Evolutionary conservation across 2,888 invertebrate genomes (phyloP).

Genomic region (Agriotes lineatus): DNA sequence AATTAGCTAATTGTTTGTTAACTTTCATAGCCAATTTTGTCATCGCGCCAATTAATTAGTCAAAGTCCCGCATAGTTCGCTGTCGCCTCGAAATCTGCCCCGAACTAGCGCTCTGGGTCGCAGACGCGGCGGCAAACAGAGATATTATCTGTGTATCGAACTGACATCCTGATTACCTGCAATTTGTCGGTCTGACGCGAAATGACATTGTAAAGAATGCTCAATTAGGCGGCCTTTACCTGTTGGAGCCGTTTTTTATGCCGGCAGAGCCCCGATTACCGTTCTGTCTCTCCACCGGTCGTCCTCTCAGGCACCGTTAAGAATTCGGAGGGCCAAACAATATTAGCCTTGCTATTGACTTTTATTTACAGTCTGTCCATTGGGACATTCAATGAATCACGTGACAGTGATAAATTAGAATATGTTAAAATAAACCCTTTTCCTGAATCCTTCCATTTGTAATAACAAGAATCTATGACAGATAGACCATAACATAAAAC

Average conservation of each 20-base stretch:
- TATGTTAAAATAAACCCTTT: no score
- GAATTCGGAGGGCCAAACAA: no score
- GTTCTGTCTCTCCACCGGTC: no score
- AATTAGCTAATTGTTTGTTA: background rate
- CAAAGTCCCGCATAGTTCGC: background rate
- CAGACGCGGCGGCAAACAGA: conserved; percentile 19
- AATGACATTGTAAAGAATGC: conserved; percentile 48
- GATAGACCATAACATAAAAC: no score
- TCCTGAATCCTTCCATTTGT: no score
- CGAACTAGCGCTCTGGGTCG: background rate
- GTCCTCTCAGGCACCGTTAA: no score
- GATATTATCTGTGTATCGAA: conserved; percentile 40
- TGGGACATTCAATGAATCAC: no score
- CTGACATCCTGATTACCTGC: conserved; percentile 47
- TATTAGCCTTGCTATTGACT: no score
- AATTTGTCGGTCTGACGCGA: conserved; percentile 51
- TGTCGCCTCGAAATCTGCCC: background rate
- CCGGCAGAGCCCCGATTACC: no score
- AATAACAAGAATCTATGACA: no score
- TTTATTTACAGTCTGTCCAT: no score
- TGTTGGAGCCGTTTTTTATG: conserved; percentile 31
- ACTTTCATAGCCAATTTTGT: background rate
- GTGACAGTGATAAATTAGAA: no score
- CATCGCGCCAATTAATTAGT: background rate
- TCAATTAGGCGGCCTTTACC: conserved; percentile 48